Conservation (phyloP, 2,888 invertebrate species). For the Diplolepis rosae region DNA sequence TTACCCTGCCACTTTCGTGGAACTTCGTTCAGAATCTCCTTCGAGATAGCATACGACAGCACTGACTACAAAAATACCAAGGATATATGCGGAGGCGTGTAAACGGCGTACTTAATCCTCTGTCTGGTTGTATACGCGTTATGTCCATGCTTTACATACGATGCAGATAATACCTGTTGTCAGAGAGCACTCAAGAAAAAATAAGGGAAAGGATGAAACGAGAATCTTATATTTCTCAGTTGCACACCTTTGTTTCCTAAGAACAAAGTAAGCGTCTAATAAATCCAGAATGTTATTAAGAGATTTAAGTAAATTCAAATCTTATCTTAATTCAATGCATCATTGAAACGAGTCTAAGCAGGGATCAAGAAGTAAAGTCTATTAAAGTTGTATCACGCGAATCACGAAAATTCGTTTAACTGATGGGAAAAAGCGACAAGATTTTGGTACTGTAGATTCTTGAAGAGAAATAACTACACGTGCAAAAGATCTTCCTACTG, state of each 20-base stretch:
- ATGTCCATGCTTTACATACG: constrained; percentile 46
- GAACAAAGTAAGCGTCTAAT: neutral
- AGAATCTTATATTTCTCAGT: constrained; percentile 12
- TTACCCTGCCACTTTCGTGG: neutral
- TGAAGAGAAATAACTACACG: neutral
- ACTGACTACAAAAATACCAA: constrained; percentile 42
- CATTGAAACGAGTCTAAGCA: neutral
- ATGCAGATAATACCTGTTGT: constrained; percentile 55
- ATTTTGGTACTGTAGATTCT: neutral
- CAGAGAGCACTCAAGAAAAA: constrained; percentile 49
- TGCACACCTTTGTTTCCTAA: neutral
- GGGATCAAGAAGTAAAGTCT: neutral
- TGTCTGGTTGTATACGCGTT: constrained; percentile 34
- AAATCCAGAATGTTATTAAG: neutral
- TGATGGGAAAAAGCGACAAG: neutral
- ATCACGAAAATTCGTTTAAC: neutral
- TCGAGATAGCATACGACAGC: neutral
- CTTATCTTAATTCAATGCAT: neutral
- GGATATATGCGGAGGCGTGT: constrained; percentile 57
- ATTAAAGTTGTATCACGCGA: neutral
- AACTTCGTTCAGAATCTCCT: neutral
- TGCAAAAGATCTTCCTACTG: neutral
- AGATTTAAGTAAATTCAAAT: neutral
- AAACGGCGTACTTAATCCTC: constrained; percentile 55
- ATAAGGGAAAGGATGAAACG: constrained; percentile 17